Evolutionary conservation across 2,797 vertebrate species (phyloP).

Genomic region (Melanotaenia nigrans): DNA sequence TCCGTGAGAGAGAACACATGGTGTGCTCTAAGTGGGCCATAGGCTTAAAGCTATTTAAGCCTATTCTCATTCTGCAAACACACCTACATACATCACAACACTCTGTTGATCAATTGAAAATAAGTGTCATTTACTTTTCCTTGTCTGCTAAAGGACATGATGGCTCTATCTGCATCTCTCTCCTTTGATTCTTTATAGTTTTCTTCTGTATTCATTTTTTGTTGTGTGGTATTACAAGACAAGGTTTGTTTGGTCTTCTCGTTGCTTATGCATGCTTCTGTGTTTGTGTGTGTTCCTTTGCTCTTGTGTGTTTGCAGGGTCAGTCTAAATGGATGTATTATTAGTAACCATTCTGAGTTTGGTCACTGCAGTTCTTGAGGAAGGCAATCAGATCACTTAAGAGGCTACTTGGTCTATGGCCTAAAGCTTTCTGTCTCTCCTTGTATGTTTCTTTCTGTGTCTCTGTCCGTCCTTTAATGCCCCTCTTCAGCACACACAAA

Average conservation of each 20-base stretch:
- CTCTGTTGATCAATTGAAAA: constrained; percentile 82
- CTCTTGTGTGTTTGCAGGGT: constrained; percentile 45
- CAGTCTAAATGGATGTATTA: constrained; percentile 79
- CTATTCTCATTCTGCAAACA: constrained; percentile 71
- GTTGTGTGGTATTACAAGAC: constrained; percentile 31
- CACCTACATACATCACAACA: constrained; percentile 29
- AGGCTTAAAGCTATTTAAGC: constrained; percentile 78
- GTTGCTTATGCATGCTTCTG: constrained; percentile 14
- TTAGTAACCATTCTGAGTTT: constrained; percentile 78
- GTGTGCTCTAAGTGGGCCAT: constrained; percentile 79
- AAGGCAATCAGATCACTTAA: constrained; percentile 83
- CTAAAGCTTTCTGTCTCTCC: constrained; percentile 71
- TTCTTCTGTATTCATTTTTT: constrained; percentile 21
- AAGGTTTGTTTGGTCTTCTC: constrained; percentile 28
- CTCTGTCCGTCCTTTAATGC: constrained; percentile 60
- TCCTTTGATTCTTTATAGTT: constrained; percentile 37
- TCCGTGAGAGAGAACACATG: constrained; percentile 76
- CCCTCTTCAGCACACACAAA: constrained; percentile 59
- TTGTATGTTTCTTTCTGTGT: constrained; percentile 50
- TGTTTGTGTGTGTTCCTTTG: constrained; percentile 15
- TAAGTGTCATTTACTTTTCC: constrained; percentile 74
- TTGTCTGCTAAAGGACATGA: constrained; percentile 48
- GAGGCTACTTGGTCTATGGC: constrained; percentile 77
- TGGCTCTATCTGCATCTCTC: constrained; percentile 8
- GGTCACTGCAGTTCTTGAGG: constrained; percentile 63